Evolutionary conservation across 2,888 invertebrate genomes (phyloP).

Genomic region (Mythimna ferrago): DNA sequence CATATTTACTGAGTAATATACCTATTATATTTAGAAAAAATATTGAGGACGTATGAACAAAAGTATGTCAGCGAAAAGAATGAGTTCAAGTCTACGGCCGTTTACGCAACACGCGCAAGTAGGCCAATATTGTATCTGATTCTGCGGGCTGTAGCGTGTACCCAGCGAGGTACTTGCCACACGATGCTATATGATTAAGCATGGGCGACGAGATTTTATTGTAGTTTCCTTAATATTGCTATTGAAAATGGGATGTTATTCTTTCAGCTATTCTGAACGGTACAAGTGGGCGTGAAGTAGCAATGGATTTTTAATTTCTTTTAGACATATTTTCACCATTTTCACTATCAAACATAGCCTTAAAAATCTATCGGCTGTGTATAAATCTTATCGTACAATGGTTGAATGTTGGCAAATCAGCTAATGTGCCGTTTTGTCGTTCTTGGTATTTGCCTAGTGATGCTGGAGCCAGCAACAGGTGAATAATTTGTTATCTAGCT

Average conservation of each 20-base stretch:
- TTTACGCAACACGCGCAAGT: slow-evolving; percentile 86
- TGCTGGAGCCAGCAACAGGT: slow-evolving; percentile 10
- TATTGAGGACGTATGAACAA: slow-evolving; percentile 33
- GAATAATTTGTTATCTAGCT: slow-evolving; percentile 30
- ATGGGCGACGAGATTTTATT: slow-evolving; percentile 27
- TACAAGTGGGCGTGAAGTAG: background rate
- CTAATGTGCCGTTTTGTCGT: background rate
- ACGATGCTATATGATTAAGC: slow-evolving; percentile 35
- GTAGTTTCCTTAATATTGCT: slow-evolving; percentile 3
- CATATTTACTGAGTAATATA: background rate
- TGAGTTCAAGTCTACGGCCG: slow-evolving; percentile 88
- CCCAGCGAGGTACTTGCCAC: slow-evolving; percentile 51
- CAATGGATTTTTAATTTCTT: background rate
- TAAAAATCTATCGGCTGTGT: background rate
- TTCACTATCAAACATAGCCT: background rate
- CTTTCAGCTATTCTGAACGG: background rate
- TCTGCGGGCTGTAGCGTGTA: slow-evolving; percentile 63
- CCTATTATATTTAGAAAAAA: slow-evolving; percentile 13
- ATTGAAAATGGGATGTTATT: slow-evolving; percentile 2
- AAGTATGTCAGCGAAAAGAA: slow-evolving; percentile 80
- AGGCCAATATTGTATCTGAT: slow-evolving; percentile 83
- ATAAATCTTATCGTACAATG: background rate
- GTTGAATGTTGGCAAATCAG: no score
- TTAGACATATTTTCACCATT: background rate
- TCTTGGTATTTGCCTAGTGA: slow-evolving; percentile 12